phyloP scores from a whole-genome alignment of 2,888 invertebrate species.

The Sphaerophoria rueppellii region DNA sequence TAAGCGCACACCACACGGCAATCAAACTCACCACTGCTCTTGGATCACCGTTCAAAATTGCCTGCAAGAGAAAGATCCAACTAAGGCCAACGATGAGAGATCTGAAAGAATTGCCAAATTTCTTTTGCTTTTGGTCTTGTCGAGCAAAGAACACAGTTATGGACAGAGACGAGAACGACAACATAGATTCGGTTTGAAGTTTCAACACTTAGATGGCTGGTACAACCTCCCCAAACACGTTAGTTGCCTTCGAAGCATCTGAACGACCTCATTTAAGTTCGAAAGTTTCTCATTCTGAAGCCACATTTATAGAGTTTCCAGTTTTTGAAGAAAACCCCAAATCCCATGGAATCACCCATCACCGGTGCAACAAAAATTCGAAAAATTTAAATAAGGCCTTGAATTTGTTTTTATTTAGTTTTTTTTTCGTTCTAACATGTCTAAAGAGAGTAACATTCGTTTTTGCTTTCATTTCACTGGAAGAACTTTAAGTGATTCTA shows the following conservation, averaged over 20 bases:
- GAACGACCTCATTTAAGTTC: too few relatives aligned
- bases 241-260: too few relatives aligned
- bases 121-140: slow-evolving; percentile 23
- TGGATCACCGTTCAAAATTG: slow-evolving; percentile 32
- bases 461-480: not conserved
- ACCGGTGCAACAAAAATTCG: not conserved
- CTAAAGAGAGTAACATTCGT: slow-evolving; percentile 48
- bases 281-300: too few relatives aligned
- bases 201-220: too few relatives aligned
- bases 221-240: too few relatives aligned
- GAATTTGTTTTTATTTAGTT: not conserved
- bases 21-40: slow-evolving; percentile 63
- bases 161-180: slow-evolving; percentile 48
- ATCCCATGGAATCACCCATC: not conserved
- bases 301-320: too few relatives aligned
- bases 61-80: slow-evolving; percentile 57
- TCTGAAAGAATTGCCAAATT: slow-evolving; percentile 35
- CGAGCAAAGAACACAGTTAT: not conserved
- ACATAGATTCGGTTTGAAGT: slow-evolving; percentile 30
- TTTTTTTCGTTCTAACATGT: slow-evolving; percentile 37
- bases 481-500: slow-evolving; percentile 12
- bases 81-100: slow-evolving; percentile 58
- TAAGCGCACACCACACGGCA: not conserved
- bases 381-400: not conserved
- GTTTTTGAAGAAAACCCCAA: too few relatives aligned